Base-by-base conservation (phyloP, 1,140 invertebrate species). In the Plutomurus gul region DNA sequence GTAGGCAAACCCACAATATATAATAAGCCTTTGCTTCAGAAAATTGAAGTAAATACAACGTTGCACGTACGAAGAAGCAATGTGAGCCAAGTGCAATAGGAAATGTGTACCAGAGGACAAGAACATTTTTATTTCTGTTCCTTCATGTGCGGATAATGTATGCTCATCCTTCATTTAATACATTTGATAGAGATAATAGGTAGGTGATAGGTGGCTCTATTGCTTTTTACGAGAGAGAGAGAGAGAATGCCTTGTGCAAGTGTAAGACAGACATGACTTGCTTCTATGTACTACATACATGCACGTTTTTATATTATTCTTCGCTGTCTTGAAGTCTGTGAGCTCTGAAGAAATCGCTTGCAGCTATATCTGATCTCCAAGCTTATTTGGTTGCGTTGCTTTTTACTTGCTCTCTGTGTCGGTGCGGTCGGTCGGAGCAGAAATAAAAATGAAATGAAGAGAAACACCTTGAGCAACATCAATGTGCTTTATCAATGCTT, bases 401-500 rank as follows among this genome's bases (percentile, higher is more conserved):
- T 65, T 65, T 13, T 25, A 25, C 36, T 65, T 65, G 56, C 27
- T n/a, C n/a, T n/a, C n/a, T 60, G 47, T 51, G 49, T 65, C 51
- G 36, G 47, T 43, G 43, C 33, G 36, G 75, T 39, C 47, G 25
- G 75, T 25, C 33, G 43, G 49, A 76, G 33, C 27, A 77, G 49
- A 40, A 71, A 37, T 70, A 70, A 51, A n/a, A 16, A 37, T 70
- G 25, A 39, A 77, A 71, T 46, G 36, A 70, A 77, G 51, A 70
- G 60, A 71, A 77, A 77, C 40, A 71, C 49, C 49, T 65, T 70
- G 76, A 71, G 56, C 56, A 77, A 70, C 36, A 47, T 60, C 36
- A 30, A 76, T 76, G 39, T 60, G 47, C 75, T 76, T 76, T 76
- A 76, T 65, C 75, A 60, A 60, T 56, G 47, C 75, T 76, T 76